Conservation (phyloP, 2,113 vertebrate genomes). For the Suncus etruscus region DNA sequence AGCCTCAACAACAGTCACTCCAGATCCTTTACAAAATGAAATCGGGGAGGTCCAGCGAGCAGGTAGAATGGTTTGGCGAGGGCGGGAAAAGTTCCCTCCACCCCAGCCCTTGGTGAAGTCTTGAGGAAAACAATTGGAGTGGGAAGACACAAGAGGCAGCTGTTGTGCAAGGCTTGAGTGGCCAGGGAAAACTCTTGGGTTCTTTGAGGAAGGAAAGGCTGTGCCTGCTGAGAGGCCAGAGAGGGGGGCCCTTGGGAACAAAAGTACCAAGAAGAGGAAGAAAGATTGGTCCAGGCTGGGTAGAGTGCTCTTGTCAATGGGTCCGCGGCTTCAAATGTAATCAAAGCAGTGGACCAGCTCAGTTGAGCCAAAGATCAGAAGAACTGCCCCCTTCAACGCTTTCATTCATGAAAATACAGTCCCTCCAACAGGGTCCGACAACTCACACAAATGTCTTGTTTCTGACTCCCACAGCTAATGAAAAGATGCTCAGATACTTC, state of each 20-base stretch:
- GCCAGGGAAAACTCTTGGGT: slow-evolving; percentile 54
- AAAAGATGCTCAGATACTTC: slow-evolving; percentile 64
- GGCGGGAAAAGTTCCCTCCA: slow-evolving; percentile 36
- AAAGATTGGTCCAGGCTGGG: slow-evolving; percentile 66
- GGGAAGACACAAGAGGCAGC: slow-evolving; percentile 61
- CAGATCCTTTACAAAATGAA: slow-evolving; percentile 38
- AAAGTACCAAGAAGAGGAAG: slow-evolving; percentile 73
- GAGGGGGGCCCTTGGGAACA: slow-evolving; percentile 63
- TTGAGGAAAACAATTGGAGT: slow-evolving; percentile 63
- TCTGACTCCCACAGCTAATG: slow-evolving; percentile 50
- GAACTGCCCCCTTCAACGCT: slow-evolving; percentile 59
- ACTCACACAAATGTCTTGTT: slow-evolving; percentile 28
- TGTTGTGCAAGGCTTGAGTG: slow-evolving; percentile 55
- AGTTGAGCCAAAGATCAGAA: slow-evolving; percentile 71
- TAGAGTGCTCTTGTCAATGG: slow-evolving; percentile 78
- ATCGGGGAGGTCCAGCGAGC: slow-evolving; percentile 7
- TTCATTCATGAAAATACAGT: slow-evolving; percentile 62
- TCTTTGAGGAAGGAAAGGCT: slow-evolving; percentile 68
- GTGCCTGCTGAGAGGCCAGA: slow-evolving; percentile 56
- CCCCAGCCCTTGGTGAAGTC: slow-evolving; percentile 52
- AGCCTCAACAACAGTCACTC: slow-evolving; percentile 23
- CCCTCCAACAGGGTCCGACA: slow-evolving; percentile 60
- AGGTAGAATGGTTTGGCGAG: slow-evolving; percentile 9
- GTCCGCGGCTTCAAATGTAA: slow-evolving; percentile 77
- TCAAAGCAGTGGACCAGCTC: slow-evolving; percentile 68